Base-by-base conservation (phyloP, 2,113 vertebrate species). In the Muntiacus reevesi region DNA sequence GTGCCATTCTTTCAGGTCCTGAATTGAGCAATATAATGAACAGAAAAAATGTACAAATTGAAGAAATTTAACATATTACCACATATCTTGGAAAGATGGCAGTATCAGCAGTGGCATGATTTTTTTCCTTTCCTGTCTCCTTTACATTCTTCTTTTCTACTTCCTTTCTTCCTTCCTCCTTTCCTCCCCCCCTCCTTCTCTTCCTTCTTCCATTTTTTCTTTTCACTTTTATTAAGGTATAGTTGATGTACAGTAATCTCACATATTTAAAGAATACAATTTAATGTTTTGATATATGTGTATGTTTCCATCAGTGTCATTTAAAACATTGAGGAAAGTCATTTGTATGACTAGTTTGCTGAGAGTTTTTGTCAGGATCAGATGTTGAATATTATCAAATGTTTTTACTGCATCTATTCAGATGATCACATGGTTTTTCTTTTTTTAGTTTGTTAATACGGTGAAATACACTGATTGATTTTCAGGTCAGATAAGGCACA, bases 111-210 rank as follows among this genome's bases (percentile, higher is more conserved):
- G 30, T 81, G 47, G 78, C 30, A n/a, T 81, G 30, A 13, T 33
- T 81, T 79, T 79, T 47, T 28, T 47, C 15, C 43, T 47, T 47
- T 50, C 43, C 15, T 79, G 2, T 50, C 45, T 79, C 76, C 76
- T 47, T 78, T 47, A 28, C 15, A 33, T 30, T 4, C 76, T 47
- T 79, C 76, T 47, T 50, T 79, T 28, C 15, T 15, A 45, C 43
- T 9, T 47, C 27, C 2, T 47, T 79, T 16, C 43, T 45, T 79
- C 7, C 43, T 28, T 30, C 43, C 8, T 47, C 11, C 45, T 45
- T 79, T 50, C 13, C 4, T 79, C 11, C 7, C 4, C 1, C 7
- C 0, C 3, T 28, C 43, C 7, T 30, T 28, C 76, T 2, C 27
- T 30, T 45, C 76, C 7, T 79, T 45, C 27, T 81, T 52, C 30